Percentiles rank a stretch among this genome's conserved stretches.
Conservation (phyloP, 2,888 invertebrate species). For the Cheiracanthium punctorium region DNA sequence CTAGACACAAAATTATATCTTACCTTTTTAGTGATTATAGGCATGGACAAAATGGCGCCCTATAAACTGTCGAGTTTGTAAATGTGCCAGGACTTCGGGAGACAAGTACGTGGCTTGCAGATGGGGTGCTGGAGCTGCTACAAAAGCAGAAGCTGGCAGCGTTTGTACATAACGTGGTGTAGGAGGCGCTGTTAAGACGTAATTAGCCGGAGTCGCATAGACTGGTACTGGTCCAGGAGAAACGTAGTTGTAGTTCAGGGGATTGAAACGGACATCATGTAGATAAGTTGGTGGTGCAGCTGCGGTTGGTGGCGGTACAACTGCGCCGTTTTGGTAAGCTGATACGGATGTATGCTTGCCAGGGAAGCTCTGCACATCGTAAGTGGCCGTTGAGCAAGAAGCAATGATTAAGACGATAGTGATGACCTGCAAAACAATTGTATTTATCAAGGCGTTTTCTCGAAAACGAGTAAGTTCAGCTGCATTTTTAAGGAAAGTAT, state of each 20-base stretch:
- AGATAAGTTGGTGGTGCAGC: neutral
- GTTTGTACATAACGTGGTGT: neutral
- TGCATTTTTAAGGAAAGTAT: no score
- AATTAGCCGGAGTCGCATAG: neutral
- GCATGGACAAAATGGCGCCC: slow-evolving; percentile 7
- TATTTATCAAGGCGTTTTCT: no score
- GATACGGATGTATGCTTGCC: neutral
- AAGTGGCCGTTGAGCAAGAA: neutral
- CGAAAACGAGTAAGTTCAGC: no score
- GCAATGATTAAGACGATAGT: neutral
- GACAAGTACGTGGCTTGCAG: no score
- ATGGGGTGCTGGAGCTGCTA: no score
- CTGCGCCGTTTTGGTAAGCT: neutral
- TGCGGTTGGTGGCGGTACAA: neutral
- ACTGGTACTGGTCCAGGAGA: neutral
- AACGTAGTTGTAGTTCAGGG: neutral
- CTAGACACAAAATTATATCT: no score
- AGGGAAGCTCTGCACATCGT: neutral
- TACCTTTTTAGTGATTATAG: no score
- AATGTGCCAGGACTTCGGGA: neutral
- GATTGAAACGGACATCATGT: slow-evolving; percentile 5
- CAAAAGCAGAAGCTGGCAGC: neutral
- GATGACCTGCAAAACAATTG: neutral
- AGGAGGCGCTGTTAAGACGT: neutral
- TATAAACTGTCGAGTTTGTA: neutral